Base-by-base conservation (phyloP, 2,113 vertebrate species). In the Rhipidura dahli region DNA sequence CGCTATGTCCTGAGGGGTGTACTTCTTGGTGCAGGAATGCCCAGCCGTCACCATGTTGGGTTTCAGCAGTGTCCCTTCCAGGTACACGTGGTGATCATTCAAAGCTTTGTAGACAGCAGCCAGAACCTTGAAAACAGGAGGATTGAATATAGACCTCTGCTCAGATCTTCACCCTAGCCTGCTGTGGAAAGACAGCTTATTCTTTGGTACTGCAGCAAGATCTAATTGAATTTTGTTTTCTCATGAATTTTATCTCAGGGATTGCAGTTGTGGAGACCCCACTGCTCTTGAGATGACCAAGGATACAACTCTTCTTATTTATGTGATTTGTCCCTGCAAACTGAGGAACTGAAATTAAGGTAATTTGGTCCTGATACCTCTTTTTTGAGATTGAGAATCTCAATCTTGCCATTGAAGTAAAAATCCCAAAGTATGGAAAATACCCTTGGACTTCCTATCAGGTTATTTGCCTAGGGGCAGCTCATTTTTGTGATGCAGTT, bases 11-110 rank as follows among this genome's bases (percentile, higher is more conserved):
- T 99, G 98, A 77, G 99, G 98, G 89, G 98, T 99, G 95, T 97
- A 99, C 97, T 99, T 99, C 97, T 98, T 99, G 39, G 98, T 45
- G 95, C 99, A 99, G 95, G 99, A 97, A 51, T 99, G 99, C 42
- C 99, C 99, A 61, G 99, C 98, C 0, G 97, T 99, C 92, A 99
- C 99, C 99, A 99, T 99, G 96, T 99, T 99, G 94, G 99, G 99
- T 95, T 99, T 99, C 92, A 99, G 97, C 90, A 99, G 95, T 14
- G 99, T 99, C 31, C 99, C 99, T 89, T 99, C 99, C 96, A 99
- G 97, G 95, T 99, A 99, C 56, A 99, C 99, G 1, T 99, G 99
- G 73, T 99, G 99, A 45, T 99, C 99, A 45, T 98, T 99, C 92
- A 99, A 96, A 53, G 99, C 99, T 97, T 99, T 99, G 95, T 99